Conservation (phyloP, 1,140 invertebrate genomes). For the Tetramorium parvispinum region DNA sequence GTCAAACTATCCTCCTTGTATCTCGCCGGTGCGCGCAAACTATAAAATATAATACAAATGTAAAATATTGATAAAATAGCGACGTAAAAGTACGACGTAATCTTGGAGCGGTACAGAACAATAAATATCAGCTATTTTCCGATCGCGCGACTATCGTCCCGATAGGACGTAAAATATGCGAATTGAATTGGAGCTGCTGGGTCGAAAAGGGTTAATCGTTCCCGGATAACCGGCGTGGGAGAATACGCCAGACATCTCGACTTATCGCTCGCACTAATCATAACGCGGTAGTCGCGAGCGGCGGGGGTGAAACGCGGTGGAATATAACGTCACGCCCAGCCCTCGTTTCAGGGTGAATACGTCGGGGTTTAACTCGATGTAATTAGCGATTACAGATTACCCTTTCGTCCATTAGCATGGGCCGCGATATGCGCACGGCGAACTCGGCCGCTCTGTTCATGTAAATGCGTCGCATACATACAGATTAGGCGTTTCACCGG, state of each 20-base stretch:
- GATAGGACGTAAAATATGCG: slow-evolving; percentile 45
- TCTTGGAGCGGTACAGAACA: neutral
- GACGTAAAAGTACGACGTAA: neutral
- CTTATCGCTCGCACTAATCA: slow-evolving; percentile 79
- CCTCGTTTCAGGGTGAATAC: slow-evolving; percentile 70
- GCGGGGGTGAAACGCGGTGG: neutral
- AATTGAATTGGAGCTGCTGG: slow-evolving; percentile 47
- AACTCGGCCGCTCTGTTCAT: slow-evolving; percentile 55
- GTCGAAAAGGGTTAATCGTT: slow-evolving; percentile 66
- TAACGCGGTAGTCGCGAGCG: slow-evolving; percentile 41
- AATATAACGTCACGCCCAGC: slow-evolving; percentile 73
- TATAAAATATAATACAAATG: neutral
- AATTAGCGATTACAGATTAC: slow-evolving; percentile 79
- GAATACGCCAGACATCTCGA: slow-evolving; percentile 76
- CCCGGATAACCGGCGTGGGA: slow-evolving; percentile 71
- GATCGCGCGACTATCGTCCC: neutral
- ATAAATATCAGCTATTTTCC: slow-evolving; percentile 16
- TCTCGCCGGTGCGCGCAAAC: neutral
- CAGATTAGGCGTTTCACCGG: slow-evolving; percentile 56
- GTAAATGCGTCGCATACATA: slow-evolving; percentile 64
- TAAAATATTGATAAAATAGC: slow-evolving; percentile 1
- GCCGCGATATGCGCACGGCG: slow-evolving; percentile 60
- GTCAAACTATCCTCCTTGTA: neutral
- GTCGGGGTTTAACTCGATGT: slow-evolving; percentile 79
- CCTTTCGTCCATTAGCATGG: slow-evolving; percentile 77